Evolutionary conservation across 2,888 invertebrate species (phyloP).

Genomic region (Malthinus flaveolus): DNA sequence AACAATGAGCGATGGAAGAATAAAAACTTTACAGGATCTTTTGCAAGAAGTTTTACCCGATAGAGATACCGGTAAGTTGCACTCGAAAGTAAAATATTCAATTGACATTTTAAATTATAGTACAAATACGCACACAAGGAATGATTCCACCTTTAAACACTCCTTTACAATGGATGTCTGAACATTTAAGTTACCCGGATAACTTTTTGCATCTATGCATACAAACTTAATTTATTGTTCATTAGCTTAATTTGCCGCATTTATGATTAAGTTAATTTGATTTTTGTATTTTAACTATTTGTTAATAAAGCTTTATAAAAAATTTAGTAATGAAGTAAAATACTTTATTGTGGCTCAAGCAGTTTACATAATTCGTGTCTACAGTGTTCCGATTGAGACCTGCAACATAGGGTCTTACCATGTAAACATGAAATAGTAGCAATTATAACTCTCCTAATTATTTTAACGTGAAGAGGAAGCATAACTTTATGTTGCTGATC

Average conservation of each 20-base stretch:
- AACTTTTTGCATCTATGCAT: constrained; percentile 90
- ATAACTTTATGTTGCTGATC: too few relatives aligned
- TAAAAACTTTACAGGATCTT: constrained; percentile 72
- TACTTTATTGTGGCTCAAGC: too few relatives aligned
- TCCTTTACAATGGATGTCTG: constrained; percentile 95
- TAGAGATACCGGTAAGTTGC: constrained; percentile 52
- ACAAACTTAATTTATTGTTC: too few relatives aligned
- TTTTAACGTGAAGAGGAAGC: too few relatives aligned
- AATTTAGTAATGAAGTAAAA: constrained; percentile 30
- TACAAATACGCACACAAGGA: constrained; percentile 84
- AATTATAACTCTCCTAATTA: too few relatives aligned
- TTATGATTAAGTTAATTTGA: too few relatives aligned
- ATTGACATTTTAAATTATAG: constrained; percentile 57
- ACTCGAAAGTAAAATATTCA: neutral
- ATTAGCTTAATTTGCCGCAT: too few relatives aligned
- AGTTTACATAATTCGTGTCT: too few relatives aligned
- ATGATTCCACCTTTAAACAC: constrained; percentile 84
- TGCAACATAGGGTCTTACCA: too few relatives aligned
- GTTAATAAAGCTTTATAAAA: constrained; percentile 37
- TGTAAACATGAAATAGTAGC: too few relatives aligned
- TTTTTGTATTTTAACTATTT: too few relatives aligned
- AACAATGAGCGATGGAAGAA: constrained; percentile 72
- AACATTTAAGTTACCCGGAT: constrained; percentile 97
- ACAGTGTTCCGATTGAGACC: too few relatives aligned
- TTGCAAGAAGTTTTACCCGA: constrained; percentile 71